These are phyloP conservation scores for Semicossyphus pulcher DNA, from an alignment of 2,113 vertebrate genomes.

Conservation along the genomic window DNA sequence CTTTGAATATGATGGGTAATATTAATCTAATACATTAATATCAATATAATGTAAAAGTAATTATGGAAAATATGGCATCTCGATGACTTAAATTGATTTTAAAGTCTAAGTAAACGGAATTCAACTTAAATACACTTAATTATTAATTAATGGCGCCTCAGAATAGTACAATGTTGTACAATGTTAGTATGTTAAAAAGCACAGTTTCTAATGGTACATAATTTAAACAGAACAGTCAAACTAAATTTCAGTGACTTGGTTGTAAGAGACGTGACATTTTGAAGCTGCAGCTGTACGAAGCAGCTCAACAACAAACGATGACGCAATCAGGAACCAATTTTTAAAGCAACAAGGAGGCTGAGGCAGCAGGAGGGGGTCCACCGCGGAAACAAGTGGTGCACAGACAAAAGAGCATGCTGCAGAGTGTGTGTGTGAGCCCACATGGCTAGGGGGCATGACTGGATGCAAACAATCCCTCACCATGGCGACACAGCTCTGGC, in stretches of 20 bases:
- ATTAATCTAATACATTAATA: no score
- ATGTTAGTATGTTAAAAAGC: no score
- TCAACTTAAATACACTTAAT: no score
- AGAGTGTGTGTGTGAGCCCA: slow-evolving; percentile 38
- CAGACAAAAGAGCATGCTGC: slow-evolving; percentile 64
- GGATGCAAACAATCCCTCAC: slow-evolving; percentile 83
- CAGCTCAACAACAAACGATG: slow-evolving; percentile 33
- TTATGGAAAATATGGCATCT: no score
- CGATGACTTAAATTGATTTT: neutral
- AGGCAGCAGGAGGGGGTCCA: slow-evolving; percentile 26
- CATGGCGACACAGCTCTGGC: slow-evolving; percentile 71
- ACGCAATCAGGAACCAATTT: slow-evolving; percentile 46
- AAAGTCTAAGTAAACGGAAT: no score
- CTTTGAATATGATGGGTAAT: no score
- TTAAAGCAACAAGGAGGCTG: slow-evolving; percentile 40
- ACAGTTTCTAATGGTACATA: neutral
- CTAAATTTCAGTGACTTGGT: neutral
- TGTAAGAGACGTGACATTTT: neutral
- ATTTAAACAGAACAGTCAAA: neutral
- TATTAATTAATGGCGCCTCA: no score
- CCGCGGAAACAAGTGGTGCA: slow-evolving; percentile 37
- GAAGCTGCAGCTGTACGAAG: neutral
- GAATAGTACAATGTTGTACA: no score
- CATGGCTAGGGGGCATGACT: slow-evolving; percentile 75
- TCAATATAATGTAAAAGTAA: no score